These are phyloP conservation scores for Pongo pygmaeus DNA, from an alignment of 2,113 vertebrate genomes.

Conservation along the genomic window DNA sequence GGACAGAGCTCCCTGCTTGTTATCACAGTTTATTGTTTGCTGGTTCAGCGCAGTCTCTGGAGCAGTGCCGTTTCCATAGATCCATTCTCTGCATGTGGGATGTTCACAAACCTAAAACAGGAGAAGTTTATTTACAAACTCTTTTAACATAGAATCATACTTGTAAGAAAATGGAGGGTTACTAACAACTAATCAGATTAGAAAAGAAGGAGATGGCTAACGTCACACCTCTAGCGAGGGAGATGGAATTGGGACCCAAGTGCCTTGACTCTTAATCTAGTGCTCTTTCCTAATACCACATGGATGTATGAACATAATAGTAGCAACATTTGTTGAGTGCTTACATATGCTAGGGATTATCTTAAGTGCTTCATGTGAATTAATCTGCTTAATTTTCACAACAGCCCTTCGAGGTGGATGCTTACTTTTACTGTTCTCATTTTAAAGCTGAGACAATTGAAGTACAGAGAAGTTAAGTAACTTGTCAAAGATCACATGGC, in stretches of 20 bases:
- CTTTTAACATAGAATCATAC: background rate
- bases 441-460: background rate
- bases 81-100: background rate
- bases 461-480: background rate
- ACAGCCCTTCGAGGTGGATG: background rate
- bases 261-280: too few species aligned
- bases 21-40: background rate
- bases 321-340: background rate
- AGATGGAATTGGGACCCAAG: too few species aligned
- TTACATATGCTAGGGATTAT: background rate
- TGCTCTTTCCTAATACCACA: background rate
- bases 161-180: background rate
- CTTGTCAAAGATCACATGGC: background rate
- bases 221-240: background rate
- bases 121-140: background rate
- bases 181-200: background rate
- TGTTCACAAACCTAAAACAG: background rate
- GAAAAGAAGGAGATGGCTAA: background rate
- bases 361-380: background rate
- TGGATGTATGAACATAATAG: background rate
- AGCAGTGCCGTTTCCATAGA: background rate
- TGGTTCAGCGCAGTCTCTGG: background rate
- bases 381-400: background rate
- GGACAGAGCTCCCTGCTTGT: background rate
- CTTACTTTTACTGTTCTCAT: background rate